Conservation (phyloP, 92 coral and sea anemone species). For the Anthopleura xanthogrammica region DNA sequence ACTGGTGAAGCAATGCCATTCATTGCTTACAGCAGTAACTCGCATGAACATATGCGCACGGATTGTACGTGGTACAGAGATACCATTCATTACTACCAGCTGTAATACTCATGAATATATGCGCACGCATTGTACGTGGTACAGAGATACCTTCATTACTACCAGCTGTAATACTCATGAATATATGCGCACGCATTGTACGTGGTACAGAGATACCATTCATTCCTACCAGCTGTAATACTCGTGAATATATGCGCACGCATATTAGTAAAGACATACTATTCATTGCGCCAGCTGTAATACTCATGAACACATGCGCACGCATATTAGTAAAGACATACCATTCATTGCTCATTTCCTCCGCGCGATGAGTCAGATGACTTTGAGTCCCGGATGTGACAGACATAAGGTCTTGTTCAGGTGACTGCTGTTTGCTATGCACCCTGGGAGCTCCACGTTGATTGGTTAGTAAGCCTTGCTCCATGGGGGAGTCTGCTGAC, state of each 20-base stretch:
- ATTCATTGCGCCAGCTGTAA: background rate
- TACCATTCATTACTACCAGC: too few species aligned
- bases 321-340: constrained; percentile 26
- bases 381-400: constrained; percentile 80
- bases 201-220: background rate
- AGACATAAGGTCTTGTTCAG: constrained; percentile 77
- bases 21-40: too few species aligned
- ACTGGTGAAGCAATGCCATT: too few species aligned
- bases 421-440: constrained; percentile 43
- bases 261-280: background rate
- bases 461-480: constrained; percentile 28
- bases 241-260: background rate
- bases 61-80: too few species aligned
- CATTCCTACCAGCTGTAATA: background rate
- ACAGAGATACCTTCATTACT: too few species aligned
- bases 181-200: background rate
- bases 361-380: constrained; percentile 84
- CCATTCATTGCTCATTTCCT: constrained; percentile 90
- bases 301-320: background rate
- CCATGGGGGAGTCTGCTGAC: constrained; percentile 82
- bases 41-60: too few species aligned
- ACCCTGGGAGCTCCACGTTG: constrained; percentile 27
- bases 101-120: too few species aligned
- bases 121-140: background rate
- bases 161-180: background rate